Evolutionary conservation across 2,113 vertebrate species (phyloP).

Genomic region (Polyodon spathula): DNA sequence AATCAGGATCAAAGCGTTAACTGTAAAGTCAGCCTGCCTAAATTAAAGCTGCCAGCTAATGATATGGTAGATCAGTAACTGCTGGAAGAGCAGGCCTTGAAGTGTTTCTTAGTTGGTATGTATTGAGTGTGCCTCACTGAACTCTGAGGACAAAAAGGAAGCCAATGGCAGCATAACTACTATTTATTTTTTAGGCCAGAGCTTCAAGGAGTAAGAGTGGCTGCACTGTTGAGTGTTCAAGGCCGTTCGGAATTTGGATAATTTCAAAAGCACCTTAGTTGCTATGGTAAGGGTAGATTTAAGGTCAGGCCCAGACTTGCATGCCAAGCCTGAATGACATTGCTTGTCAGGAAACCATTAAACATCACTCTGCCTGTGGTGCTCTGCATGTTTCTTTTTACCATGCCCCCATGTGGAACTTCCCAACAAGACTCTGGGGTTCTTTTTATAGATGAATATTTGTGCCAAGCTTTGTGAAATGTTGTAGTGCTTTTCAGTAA

Average conservation of each 20-base stretch:
- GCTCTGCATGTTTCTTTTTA: too few relatives aligned
- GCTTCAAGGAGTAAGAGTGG: neutral
- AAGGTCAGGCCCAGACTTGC: neutral
- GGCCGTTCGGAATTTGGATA: neutral
- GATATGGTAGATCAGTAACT: neutral
- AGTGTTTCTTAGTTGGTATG: neutral
- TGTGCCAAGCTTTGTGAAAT: too few relatives aligned
- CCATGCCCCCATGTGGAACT: too few relatives aligned
- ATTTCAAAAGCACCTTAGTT: neutral
- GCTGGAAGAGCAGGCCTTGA: neutral
- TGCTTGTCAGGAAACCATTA: neutral
- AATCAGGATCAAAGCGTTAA: neutral
- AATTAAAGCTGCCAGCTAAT: slow-evolving; percentile 4
- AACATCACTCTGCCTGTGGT: too few relatives aligned
- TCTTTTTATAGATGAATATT: neutral
- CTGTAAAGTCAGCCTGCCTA: neutral
- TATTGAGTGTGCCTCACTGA: slow-evolving; percentile 1
- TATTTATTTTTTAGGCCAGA: neutral
- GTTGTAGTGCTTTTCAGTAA: too few relatives aligned
- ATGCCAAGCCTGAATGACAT: neutral
- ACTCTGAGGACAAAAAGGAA: neutral
- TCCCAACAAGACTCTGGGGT: neutral
- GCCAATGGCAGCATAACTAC: neutral
- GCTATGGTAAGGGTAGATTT: neutral
- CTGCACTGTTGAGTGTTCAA: neutral